Conservation (phyloP, 2,888 invertebrate genomes). For the Ophion ventricosus region DNA sequence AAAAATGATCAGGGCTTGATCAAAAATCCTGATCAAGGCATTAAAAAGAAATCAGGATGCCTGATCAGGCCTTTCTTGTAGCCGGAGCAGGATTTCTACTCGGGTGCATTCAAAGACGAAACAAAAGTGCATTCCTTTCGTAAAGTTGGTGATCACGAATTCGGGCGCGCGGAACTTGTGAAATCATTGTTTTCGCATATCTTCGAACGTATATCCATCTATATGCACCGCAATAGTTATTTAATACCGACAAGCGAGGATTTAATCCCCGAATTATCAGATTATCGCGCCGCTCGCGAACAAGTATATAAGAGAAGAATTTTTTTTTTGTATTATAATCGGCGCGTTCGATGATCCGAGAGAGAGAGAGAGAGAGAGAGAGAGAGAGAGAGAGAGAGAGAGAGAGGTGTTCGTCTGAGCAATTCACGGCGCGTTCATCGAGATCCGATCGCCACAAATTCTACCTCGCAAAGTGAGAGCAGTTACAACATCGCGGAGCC, state of each 20-base stretch:
- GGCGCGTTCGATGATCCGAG: conserved; percentile 40
- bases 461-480: conserved; percentile 37
- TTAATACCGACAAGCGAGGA: conserved; percentile 69
- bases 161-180: not conserved
- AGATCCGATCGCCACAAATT: conserved; percentile 54
- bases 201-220: not conserved
- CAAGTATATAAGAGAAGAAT: conserved; percentile 44
- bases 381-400: conserved; percentile 35
- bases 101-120: not conserved
- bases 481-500: conserved; percentile 28
- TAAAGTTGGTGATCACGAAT: conserved; percentile 10
- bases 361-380: conserved; percentile 29
- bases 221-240: conserved; percentile 69
- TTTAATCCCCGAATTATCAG: conserved; percentile 76
- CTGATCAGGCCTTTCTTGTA: no score
- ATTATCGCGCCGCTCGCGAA: conserved; percentile 70
- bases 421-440: conserved; percentile 32
- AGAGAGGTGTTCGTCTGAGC: conserved; percentile 43
- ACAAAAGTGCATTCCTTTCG: conserved; percentile 5
- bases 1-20: no score
- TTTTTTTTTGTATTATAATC: conserved; percentile 8
- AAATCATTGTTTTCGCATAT: conserved; percentile 23
- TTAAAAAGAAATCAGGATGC: no score
- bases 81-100: no score
- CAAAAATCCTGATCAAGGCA: no score